These are phyloP conservation scores for Otocyon megalotis DNA, from an alignment of 2,113 vertebrate species.

Conservation along the genomic window DNA sequence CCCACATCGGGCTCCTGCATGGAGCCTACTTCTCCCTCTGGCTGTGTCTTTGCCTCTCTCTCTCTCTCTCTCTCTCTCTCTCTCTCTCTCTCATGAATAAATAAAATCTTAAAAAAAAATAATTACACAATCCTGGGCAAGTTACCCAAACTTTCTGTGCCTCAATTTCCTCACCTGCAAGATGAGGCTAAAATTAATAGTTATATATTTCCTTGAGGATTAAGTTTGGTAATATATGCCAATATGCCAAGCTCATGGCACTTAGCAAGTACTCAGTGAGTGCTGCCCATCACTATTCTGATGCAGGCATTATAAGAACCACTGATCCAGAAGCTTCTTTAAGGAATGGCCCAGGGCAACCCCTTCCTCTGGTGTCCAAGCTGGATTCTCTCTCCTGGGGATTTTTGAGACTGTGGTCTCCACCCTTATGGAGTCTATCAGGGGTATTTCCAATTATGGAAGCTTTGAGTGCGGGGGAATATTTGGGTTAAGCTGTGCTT, in stretches of 20 bases:
- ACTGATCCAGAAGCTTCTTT: background rate
- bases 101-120: background rate
- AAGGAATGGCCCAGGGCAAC: background rate
- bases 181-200: background rate
- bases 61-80: no score
- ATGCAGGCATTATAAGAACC: background rate
- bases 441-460: background rate
- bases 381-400: background rate
- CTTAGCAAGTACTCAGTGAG: background rate
- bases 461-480: background rate
- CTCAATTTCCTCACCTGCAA: conserved; percentile 4
- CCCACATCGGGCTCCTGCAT: no score
- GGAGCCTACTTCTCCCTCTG: no score
- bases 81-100: no score
- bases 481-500: background rate
- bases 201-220: background rate
- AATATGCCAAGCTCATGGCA: background rate
- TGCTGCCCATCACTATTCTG: background rate
- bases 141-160: background rate
- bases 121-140: background rate
- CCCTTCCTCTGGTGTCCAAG: background rate
- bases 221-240: background rate
- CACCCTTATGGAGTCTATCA: background rate
- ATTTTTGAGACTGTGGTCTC: background rate
- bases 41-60: no score